Base-by-base conservation (phyloP, 1,140 invertebrate species). In the Scaptomyza graminum region DNA sequence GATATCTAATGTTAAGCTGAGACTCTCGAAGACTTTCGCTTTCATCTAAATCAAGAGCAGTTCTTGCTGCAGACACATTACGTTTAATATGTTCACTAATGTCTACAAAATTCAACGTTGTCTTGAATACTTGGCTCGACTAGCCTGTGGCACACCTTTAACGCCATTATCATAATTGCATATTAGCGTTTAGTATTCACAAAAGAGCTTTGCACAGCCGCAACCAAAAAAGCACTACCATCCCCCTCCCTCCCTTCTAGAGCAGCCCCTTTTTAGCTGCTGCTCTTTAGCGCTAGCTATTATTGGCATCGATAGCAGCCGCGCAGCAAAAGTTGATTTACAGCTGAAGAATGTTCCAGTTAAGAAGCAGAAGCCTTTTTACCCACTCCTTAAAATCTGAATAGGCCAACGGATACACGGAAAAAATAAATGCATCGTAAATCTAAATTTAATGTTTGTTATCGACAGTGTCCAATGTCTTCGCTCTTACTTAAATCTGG, bases 121-220 rank as follows among this genome's bases (percentile, higher is more conserved):
- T 16, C 16, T 52, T 15, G 31, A 16, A 34, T 15, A 15, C 51
- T 11, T 18, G 18, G 5, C 55, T 9, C 18, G 12, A 13, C 37
- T 41, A 22, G 18, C 7, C 12, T 39, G 18, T 22, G 57, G 2
- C 6, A 15, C 47, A 25, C 18, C 61, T 55, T 43, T 11, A 2
- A 12, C 11, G 7, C 39, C 28, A 65, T 65, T 65, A 37, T 47
- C 28, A 56, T 65, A 65, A 65, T 65, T 65, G 51, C 52, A 47
- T 56, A 65, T 65, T 49, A 57, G 41, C 52, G 25, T 54, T 54
- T 28, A 28, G 55, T 18, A n/a, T 7, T n/a, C 28, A 37, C n/a
- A 18, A 13, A 13, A 7, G 34, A 12, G 13, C 39, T 28, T 18
- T 1, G 12, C 18, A 22, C 18, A 22, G 18, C 18, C 18, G 4